Base-by-base conservation (phyloP, 2,888 invertebrate genomes). In the Hanleya hanleyi region DNA sequence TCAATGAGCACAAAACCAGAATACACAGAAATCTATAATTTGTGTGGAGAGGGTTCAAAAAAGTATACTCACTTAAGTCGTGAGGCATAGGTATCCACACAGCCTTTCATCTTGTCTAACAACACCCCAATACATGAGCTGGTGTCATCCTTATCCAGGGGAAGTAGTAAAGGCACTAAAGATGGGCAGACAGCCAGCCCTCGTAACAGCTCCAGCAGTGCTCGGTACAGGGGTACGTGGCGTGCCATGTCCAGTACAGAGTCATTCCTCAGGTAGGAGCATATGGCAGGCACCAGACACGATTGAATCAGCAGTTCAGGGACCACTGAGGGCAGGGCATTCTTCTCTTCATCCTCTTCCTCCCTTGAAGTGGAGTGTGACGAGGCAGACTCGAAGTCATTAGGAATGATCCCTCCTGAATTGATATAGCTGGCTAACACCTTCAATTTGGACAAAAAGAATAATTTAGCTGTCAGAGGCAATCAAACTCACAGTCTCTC, bases 191-290 rank as follows among this genome's bases (percentile, higher is more conserved):
- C 92, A 32, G 94, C 94, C 88, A 95, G 92, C 0, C 96, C 95
- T 79, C 97, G 93, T 76, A 97, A 92, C 78, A 96, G 91, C 81
- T 95, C 94, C 83, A 97, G 91, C 86, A 97, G 81, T 4, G 96
- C 95, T 81, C 95, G 94, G 92, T 97, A 97, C 84, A 97, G 93
- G 35, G 97, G 97, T 91, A 97, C 96, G 92, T 97, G 97, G 26
- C 97, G 94, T n/a, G 97, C 96, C 95, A 98, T 97, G 92, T 98
- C 97, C 90, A 98, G 92, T 81, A 97, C 97, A 92, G 97, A 98
- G 91, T 98, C 98, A 87, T 98, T 98, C 82, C 97, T 93, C 69
- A 97, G 92, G 88, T 98, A 97, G 0, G 96, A 96, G 85, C 96
- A 95, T 35, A 97, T 93, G 32, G 96, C 96, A 29, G 96, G 95